Conservation (phyloP, 2,888 invertebrate species). For the Mylabris sibirica region DNA sequence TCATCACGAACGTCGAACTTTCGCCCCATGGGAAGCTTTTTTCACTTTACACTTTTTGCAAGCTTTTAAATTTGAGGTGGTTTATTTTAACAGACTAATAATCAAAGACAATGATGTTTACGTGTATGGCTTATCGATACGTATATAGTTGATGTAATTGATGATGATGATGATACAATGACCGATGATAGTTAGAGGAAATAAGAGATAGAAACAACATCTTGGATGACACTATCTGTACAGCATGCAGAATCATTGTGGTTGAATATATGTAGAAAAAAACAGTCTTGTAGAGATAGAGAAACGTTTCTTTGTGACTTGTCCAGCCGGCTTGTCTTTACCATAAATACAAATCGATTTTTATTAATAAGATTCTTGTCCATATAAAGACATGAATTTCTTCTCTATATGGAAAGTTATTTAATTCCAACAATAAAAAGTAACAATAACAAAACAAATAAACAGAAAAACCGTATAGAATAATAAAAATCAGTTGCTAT, state of each 20-base stretch:
- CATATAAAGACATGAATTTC: neutral
- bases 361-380: constrained; percentile 4
- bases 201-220: neutral
- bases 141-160: neutral
- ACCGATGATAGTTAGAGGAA: constrained; percentile 1
- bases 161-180: constrained; percentile 1
- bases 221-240: neutral
- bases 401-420: constrained; percentile 7
- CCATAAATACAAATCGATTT: neutral
- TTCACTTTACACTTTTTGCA: neutral
- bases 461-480: neutral
- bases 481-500: neutral
- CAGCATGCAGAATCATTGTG: neutral
- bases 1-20: neutral
- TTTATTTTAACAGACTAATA: neutral
- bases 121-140: neutral
- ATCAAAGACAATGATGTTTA: neutral
- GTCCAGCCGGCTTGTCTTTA: neutral
- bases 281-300: neutral
- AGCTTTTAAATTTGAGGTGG: neutral
- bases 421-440: neutral
- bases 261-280: neutral
- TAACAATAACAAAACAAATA: too few species aligned
- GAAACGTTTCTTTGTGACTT: neutral
- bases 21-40: neutral